Base-by-base conservation (phyloP, 2,797 vertebrate genomes). In the Acanthornis magna region DNA sequence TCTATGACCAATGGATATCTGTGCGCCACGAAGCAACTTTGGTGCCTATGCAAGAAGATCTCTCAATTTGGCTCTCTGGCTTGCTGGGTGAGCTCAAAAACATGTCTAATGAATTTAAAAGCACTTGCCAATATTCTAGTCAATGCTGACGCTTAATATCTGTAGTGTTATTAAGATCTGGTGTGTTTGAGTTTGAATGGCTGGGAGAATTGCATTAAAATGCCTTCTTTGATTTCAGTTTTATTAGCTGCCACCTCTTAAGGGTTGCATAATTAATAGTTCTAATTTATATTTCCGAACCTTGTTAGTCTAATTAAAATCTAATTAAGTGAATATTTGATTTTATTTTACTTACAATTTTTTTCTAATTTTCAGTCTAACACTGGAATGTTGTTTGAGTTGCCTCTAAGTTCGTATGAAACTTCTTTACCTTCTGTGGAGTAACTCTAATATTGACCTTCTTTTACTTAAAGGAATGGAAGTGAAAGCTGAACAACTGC, bases 41-140 rank as follows among this genome's bases (percentile, higher is more conserved):
- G 94, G 95, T 99, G 90, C 99, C 99, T 54, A 99, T 99, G 99
- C 99, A 99, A 86, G 99, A 99, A 91, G 99, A 99, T 65, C 97
- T 99, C 80, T 98, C 99, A 6, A 99, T 99, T 87, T 99, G 99
- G 99, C 97, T 99, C 21, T 98, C 97, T 17, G 97, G 98, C 79
- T 98, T 99, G 97, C 97, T 99, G 85, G 99, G 99, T 99, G 98
- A 98, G 98, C 51, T 80, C 85, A 47, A 89, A 88, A 93, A 92
- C 7, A 30, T 54, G 19, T 43, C 27, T 70, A 53, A 47, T 77
- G 50, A 74, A 77, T 78, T 73, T 85, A n/a, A 71, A 88, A 94
- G 81, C 8, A 9, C 48, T 66, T 76, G 65, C 38, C 61, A 67
- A 11, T 85, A 27, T 34, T 73, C 10, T 42, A 40, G 58, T 47